Evolutionary conservation across 2,797 vertebrate species (phyloP), one percentile per base, ranked within the genome.

Genomic region (Pygocentrus nattereri): DNA sequence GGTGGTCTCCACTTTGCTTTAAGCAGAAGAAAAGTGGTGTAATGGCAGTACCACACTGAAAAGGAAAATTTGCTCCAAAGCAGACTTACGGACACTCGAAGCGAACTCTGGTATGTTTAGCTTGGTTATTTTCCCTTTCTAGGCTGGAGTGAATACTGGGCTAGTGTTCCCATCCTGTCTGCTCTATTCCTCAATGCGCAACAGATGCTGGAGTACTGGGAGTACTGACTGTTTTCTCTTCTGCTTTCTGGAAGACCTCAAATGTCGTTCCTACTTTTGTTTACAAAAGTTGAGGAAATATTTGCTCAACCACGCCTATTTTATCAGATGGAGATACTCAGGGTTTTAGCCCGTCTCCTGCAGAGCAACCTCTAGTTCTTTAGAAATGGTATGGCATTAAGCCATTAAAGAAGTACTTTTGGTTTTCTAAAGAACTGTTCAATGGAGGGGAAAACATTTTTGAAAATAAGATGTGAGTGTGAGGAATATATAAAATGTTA

Each of bases 181-280:
- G 76, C 85, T 84, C 70, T 41, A 6, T 64, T 38, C 61, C 71
- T 65, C 54, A 52, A 41, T 23, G 23, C 80, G 74, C 73, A 68
- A 71, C 86, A 86, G 85, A 88, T 82, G 70, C 78, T 73, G 62
- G 27, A 27, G 56, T 44, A 71, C 44, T 52, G 70, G 62, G 27
- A 27, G 56, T 44, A 71, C 44, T 52, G 70, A 86, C 84, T 83
- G 84, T 86, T 85, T 82, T 25, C 64, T 69, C 69, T 85, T 78
- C 56, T 65, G 74, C 41, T 82, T 62, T 62, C 59, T 73, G 69
- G 58, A 23, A 30, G 81, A 84, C 78, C 56, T 38, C 27, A 30
- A 13, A 79, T 84, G 64, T 75, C 1, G 82, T 83, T 85, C 56
- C 75, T 49, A 31, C 65, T 47, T 82, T 25, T 49, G 71, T 73